Evolutionary conservation across 2,888 invertebrate genomes (phyloP).

Genomic region (Nephrotoma appendiculata): DNA sequence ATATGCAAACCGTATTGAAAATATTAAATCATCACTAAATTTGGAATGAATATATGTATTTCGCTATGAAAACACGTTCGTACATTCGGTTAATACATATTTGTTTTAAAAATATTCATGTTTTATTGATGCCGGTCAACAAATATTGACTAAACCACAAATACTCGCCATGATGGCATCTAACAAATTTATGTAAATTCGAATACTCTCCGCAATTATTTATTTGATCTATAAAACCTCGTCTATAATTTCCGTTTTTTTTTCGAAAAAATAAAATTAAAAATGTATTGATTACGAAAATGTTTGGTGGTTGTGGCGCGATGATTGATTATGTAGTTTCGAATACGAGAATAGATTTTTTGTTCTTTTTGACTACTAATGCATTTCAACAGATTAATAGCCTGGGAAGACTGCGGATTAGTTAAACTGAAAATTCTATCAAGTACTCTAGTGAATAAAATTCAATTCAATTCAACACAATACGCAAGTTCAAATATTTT

Average conservation of each 20-base stretch:
- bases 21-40: background rate
- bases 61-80: background rate
- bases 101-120: background rate
- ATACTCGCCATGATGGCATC: background rate
- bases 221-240: background rate
- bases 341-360: background rate
- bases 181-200: background rate
- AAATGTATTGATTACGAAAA: background rate
- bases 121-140: background rate
- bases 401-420: too few species aligned
- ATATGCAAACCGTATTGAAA: background rate
- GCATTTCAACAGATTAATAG: background rate
- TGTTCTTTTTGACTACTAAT: background rate
- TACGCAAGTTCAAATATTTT: too few species aligned
- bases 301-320: background rate
- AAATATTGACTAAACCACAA: background rate
- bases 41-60: background rate
- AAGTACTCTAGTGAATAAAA: too few species aligned
- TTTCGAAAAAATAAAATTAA: background rate
- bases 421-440: too few species aligned
- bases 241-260: background rate
- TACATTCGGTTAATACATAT: background rate
- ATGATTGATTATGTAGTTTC: background rate
- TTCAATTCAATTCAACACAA: too few species aligned
- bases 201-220: background rate